Evolutionary conservation across 1,140 invertebrate species (phyloP), one percentile per base, ranked within the genome.

Genomic region (Holcopasites calliopsidis): DNA sequence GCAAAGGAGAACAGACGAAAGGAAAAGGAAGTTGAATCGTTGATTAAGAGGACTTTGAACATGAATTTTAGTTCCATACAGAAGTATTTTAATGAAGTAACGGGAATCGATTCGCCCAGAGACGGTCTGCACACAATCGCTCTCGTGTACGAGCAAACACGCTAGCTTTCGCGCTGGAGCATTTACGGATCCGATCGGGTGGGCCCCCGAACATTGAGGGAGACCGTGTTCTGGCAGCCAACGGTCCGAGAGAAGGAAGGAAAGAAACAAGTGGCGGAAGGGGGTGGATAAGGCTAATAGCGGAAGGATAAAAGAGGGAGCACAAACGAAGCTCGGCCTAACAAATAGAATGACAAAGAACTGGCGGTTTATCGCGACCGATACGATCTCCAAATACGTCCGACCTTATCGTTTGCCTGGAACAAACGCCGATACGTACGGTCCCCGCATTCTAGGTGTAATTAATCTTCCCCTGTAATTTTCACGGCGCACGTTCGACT

Each of bases 101-200:
- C n/a, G n/a, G n/a, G n/a, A n/a, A n/a, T n/a, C n/a, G n/a, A n/a
- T n/a, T n/a, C n/a, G n/a, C n/a, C n/a, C n/a, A n/a, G n/a, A n/a
- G n/a, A n/a, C n/a, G n/a, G n/a, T n/a, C n/a, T n/a, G n/a, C 73
- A 23, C 52, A 47, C 60, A 50, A 42, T 42, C 35, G 23, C 33
- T 44, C 38, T 62, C 44, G 54, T 21, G 40, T 31, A 44, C 65
- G 35, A 73, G 13, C 54, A 61, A 31, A 65, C 40, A 44, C 55
- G 28, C 54, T 49, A 26, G 18, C 58, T 47, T 31, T 47, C 71
- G 76, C 77, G 77, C 70, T 80, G 54, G 26, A 54, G 64, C 76
- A 73, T 66, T 77, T 79, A 81, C 83, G 86, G 85, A 85, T 86
- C 72, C 83, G 77, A 86, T 85, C 75, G 78, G 65, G 52, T 80